Base-by-base conservation (phyloP, 2,888 invertebrate species). In the Operophtera brumata region DNA sequence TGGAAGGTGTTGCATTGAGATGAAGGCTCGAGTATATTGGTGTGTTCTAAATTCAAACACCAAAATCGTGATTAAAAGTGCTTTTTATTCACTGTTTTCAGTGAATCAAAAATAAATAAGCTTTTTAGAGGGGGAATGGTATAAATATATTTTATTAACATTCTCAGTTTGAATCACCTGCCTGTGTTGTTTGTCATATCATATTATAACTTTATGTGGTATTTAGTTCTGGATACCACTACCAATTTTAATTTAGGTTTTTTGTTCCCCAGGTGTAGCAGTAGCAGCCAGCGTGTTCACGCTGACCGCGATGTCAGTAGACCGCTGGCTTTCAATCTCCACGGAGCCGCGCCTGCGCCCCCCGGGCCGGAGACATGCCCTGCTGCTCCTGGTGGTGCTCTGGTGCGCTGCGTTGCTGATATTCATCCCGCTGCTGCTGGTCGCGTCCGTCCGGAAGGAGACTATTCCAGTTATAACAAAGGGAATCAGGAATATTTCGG, bases 231-330 rank as follows among this genome's bases (percentile, higher is more conserved):
- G 20, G 4, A 20, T 4, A 2, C 2, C 2, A 20, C 20, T 3
- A 20, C 20, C 4, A 20, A 20, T 20, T 20, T 20, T 3, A 37
- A 14, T 6, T 6, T 8, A 2, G 12, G 3, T 6, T 8, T 14
- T 32, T 45, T 50, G 8, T 11, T 39, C 11, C 28, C 0, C 82
- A 95, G 95, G 94, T 56, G 93, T 94, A 14, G 92, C 94, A 1
- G 95, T 95, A 10, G 94, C 94, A 3, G 94, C 94, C 4, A 95
- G 95, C 67, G 93, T 95, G 34, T 95, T 95, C 75, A 95, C 95
- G 0, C 93, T 95, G 59, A 93, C 94, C 6, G 93, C 94, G 0
- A 94, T 95, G 94, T 94, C 95, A 37, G 91, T 95, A n/a, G 95
- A 95, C 74, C 90, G 95, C 10, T 94, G 93, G 81, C 77, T 94